Conservation (phyloP, 2,113 vertebrate genomes). For the Protobothrops mucrosquamatus region DNA sequence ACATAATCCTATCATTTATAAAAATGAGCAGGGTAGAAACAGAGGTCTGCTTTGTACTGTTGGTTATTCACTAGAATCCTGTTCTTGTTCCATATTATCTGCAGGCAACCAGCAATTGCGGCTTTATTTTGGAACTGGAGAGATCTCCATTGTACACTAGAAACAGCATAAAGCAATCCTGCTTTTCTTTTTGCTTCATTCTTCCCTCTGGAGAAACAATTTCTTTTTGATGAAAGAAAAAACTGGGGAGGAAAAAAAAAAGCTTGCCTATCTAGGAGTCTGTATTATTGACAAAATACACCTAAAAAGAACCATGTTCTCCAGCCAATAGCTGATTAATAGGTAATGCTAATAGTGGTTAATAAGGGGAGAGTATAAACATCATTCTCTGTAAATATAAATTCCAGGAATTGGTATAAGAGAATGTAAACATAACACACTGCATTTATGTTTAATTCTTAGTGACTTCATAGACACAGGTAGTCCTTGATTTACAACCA, state of each 20-base stretch:
- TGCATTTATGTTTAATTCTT: slow-evolving; percentile 5
- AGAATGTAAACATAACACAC: background rate
- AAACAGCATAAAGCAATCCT: background rate
- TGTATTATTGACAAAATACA: background rate
- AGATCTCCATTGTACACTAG: background rate
- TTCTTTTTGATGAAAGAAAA: background rate
- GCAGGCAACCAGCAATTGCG: background rate
- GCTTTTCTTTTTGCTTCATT: background rate
- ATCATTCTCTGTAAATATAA: background rate
- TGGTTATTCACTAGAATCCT: background rate
- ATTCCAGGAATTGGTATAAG: background rate
- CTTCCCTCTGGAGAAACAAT: background rate
- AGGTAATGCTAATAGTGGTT: background rate
- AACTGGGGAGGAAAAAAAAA: background rate
- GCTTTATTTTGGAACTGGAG: background rate
- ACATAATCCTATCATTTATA: background rate
- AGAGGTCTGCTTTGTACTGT: background rate
- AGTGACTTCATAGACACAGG: background rate
- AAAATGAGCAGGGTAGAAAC: background rate
- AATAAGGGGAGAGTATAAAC: background rate
- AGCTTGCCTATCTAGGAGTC: background rate
- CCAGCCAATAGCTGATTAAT: background rate
- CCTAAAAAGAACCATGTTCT: background rate
- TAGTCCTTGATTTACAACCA: background rate
- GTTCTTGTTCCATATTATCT: background rate